A percentile compares a stretch with the other conserved stretches of the same genome.
These are phyloP conservation scores for Bryconaethiops microstoma DNA, from an alignment of 2,797 vertebrate genomes.

Conservation along the genomic window DNA sequence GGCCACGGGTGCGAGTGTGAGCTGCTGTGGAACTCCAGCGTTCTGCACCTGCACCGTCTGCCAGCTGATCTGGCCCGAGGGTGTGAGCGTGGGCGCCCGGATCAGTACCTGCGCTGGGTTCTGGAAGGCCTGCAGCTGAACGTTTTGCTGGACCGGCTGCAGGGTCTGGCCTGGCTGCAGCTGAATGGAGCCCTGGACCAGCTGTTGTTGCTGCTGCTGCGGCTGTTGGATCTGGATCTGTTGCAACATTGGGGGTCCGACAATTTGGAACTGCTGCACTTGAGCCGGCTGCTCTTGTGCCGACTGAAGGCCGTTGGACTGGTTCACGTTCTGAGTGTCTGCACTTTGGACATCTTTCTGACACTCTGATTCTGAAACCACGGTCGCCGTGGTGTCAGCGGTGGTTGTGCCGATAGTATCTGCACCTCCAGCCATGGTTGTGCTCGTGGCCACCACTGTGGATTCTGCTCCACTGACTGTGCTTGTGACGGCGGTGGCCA, in stretches of 20 bases:
- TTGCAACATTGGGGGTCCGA: conserved; percentile 93
- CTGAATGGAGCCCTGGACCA: conserved; percentile 75
- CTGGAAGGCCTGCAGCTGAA: conserved; percentile 89
- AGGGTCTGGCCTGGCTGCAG: conserved; percentile 94
- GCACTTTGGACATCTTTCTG: conserved; percentile 76
- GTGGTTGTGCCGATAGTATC: conserved; percentile 79
- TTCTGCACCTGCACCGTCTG: conserved; percentile 96
- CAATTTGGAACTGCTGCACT: conserved; percentile 95
- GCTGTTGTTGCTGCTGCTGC: conserved; percentile 79
- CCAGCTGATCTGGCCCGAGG: conserved; percentile 97
- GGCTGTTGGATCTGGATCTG: conserved; percentile 92
- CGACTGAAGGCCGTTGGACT: conserved; percentile 90
- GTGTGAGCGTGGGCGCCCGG: conserved; percentile 92
- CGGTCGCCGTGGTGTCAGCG: conserved; percentile 82
- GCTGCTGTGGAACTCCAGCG: conserved; percentile 89
- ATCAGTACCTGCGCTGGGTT: conserved; percentile 96
- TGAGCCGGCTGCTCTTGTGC: conserved; percentile 82
- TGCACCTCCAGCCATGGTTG: conserved; percentile 74
- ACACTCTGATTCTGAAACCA: conserved; percentile 65
- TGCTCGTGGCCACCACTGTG: conserved; percentile 76
- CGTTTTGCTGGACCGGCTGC: conserved; percentile 89
- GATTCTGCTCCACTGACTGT: conserved; percentile 79
- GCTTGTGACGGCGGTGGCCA: conserved; percentile 84
- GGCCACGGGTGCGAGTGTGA: conserved; percentile 91
- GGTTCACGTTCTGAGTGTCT: conserved; percentile 81